A percentile compares a stretch with the other conserved stretches of the same genome.
Conservation (phyloP, 1,140 invertebrate genomes). For the Philotrypesis tridentata region DNA sequence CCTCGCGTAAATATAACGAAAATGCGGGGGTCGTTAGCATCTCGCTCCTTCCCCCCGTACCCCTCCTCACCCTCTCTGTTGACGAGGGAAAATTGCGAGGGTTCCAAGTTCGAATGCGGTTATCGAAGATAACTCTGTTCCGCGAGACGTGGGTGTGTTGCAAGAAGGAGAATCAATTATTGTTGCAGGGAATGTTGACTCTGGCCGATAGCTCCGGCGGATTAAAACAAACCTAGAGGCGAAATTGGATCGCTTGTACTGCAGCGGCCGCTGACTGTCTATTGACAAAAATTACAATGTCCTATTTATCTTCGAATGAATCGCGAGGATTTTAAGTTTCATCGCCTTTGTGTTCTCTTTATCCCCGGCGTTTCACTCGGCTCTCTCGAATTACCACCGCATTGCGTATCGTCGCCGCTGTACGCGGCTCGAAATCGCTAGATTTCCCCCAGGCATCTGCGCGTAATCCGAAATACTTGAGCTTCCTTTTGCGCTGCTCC, state of each 20-base stretch:
- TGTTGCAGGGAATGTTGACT: not conserved
- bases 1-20: constrained; percentile 38
- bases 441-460: constrained; percentile 48
- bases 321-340: not conserved
- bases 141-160: not conserved
- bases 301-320: not conserved
- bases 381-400: not conserved
- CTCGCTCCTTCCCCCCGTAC: no score
- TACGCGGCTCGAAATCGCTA: constrained; percentile 30
- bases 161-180: not conserved
- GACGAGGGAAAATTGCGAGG: not conserved
- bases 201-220: not conserved
- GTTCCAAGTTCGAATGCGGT: not conserved
- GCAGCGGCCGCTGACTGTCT: no score
- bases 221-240: not conserved
- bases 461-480: constrained; percentile 45
- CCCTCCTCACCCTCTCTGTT: not conserved
- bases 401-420: constrained; percentile 2
- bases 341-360: constrained; percentile 31
- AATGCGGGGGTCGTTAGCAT: constrained; percentile 1
- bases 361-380: not conserved
- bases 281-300: not conserved
- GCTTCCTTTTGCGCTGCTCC: not conserved
- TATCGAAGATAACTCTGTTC: not conserved
- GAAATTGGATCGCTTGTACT: no score